phyloP scores from a whole-genome alignment of 1,140 invertebrate species.

The Drosophila takahashii region DNA sequence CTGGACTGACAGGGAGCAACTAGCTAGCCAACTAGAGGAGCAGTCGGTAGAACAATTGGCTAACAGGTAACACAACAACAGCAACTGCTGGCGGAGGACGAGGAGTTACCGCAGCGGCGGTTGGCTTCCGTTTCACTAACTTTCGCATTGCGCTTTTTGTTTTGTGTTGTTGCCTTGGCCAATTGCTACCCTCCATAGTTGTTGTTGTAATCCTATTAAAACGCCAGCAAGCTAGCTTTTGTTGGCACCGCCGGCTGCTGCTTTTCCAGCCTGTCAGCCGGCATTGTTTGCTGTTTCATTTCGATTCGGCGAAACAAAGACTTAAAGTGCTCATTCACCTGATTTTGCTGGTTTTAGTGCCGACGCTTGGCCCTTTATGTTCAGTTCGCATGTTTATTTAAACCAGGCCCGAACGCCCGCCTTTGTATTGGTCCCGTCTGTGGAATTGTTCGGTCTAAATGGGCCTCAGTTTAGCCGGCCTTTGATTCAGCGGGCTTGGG shows the following conservation, averaged over 20 bases:
- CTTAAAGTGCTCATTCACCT: conserved; percentile 81
- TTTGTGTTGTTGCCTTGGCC: conserved; percentile 42
- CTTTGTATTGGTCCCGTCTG: conserved; percentile 30
- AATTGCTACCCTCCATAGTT: conserved; percentile 32
- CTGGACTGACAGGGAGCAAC: conserved; percentile 31
- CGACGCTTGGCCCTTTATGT: conserved; percentile 35
- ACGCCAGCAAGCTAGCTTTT: conserved; percentile 41
- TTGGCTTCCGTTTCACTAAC: conserved; percentile 74
- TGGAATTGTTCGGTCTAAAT: conserved; percentile 67
- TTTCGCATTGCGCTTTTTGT: conserved; percentile 72
- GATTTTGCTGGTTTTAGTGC: conserved; percentile 66
- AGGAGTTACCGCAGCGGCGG: conserved; percentile 40
- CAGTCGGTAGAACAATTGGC: conserved; percentile 65
- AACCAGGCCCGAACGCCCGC: conserved; percentile 47
- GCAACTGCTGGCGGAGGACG: conserved; percentile 27
- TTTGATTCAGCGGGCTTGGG: conserved; percentile 33
- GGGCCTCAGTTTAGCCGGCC: conserved; percentile 58
- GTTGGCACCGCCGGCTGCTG: conserved; percentile 27
- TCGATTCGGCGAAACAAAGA: conserved; percentile 79
- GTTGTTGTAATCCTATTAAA: conserved; percentile 71
- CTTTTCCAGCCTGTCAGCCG: conserved; percentile 43
- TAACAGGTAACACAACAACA: conserved; percentile 43
- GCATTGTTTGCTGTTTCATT: conserved; percentile 80
- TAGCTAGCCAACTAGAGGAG: conserved; percentile 4
- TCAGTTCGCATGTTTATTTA: conserved; percentile 72